Evolutionary conservation across 1,140 invertebrate species (phyloP).

Genomic region (Anastrepha obliqua): DNA sequence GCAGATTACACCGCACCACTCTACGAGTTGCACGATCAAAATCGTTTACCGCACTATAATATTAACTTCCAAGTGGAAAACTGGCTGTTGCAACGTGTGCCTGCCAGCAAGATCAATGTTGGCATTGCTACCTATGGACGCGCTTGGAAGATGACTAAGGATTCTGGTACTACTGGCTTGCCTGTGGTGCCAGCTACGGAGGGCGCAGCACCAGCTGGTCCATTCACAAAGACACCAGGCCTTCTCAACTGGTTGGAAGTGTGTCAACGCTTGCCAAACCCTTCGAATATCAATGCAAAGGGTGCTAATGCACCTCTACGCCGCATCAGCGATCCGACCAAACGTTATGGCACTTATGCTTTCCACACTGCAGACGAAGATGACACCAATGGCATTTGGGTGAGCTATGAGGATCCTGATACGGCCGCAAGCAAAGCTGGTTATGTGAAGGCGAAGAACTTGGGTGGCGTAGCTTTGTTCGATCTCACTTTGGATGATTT

Average conservation of each 20-base stretch:
- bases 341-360: constrained; percentile 85
- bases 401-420: constrained; percentile 91
- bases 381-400: constrained; percentile 86
- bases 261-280: constrained; percentile 82
- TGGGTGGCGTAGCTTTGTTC: constrained; percentile 88
- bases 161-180: constrained; percentile 83
- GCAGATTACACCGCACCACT: constrained; percentile 84
- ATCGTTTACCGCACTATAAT: constrained; percentile 80
- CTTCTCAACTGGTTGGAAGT: constrained; percentile 88
- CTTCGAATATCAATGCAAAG: constrained; percentile 77
- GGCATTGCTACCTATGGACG: constrained; percentile 89
- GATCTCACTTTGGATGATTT: constrained; percentile 91
- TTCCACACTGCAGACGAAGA: constrained; percentile 82
- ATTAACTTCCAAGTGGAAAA: constrained; percentile 79
- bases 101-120: constrained; percentile 85
- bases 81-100: constrained; percentile 81
- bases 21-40: constrained; percentile 79
- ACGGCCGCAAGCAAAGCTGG: constrained; percentile 88
- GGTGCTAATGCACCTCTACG: constrained; percentile 79
- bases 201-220: constrained; percentile 78
- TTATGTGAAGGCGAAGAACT: constrained; percentile 82
- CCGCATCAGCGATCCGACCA: constrained; percentile 83
- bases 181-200: constrained; percentile 81
- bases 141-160: constrained; percentile 86
- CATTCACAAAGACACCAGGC: constrained; percentile 83